phyloP scores from a whole-genome alignment of 2,113 vertebrate species.

The Vicugna pacos region DNA sequence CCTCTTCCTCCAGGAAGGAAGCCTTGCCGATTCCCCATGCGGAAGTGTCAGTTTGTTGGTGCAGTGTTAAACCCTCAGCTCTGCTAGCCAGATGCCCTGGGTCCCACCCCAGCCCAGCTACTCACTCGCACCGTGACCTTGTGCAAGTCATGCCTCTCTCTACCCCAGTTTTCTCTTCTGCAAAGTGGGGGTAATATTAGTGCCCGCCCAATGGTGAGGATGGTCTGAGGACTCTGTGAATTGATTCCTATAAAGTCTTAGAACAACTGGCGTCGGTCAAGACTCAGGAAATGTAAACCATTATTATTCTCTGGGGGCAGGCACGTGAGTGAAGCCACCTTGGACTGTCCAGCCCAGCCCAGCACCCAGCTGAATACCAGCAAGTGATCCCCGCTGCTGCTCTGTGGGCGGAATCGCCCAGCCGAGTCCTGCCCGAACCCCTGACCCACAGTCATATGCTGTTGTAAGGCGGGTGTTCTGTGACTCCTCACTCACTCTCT shows the following conservation, averaged over 20 bases:
- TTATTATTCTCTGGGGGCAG: accelerated
- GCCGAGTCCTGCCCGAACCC: neutral
- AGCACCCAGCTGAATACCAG: neutral
- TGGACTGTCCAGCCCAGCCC: neutral
- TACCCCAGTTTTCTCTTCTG: neutral
- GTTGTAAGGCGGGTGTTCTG: accelerated
- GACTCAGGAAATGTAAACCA: neutral
- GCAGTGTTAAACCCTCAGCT: accelerated
- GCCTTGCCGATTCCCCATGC: no score
- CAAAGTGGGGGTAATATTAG: neutral
- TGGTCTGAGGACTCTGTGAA: accelerated
- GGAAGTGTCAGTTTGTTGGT: no score
- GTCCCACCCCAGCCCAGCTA: no score
- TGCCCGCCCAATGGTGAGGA: accelerated
- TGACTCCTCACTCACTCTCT: no score
- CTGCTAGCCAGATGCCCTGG: neutral
- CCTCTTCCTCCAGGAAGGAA: no score
- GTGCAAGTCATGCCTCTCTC: neutral
- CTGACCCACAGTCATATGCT: neutral
- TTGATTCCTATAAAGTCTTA: accelerated
- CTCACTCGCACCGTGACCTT: neutral
- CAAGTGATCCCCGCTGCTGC: no score
- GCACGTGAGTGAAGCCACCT: accelerated
- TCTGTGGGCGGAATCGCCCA: accelerated
- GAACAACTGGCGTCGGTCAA: neutral